Percentiles rank a stretch among this genome's conserved stretches.
These are phyloP conservation scores for Cyrtodaria siliqua DNA, from an alignment of 2,888 invertebrate species.

Conservation along the genomic window DNA sequence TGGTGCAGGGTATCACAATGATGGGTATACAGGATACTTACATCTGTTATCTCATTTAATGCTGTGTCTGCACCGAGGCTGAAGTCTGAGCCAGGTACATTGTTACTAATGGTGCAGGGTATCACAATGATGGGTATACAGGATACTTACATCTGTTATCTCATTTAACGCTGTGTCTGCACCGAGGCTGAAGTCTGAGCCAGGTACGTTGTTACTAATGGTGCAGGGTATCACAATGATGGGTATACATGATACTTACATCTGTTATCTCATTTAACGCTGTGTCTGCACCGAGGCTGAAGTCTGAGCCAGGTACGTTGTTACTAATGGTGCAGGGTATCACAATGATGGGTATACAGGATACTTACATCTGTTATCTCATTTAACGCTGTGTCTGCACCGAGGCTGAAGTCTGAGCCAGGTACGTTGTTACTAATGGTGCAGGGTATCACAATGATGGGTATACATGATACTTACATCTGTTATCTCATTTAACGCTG, in stretches of 20 bases:
- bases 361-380: conserved; percentile 95
- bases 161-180: conserved; percentile 99
- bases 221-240: conserved; percentile 98
- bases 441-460: conserved; percentile 97
- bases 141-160: conserved; percentile 93
- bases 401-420: conserved; percentile 98
- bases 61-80: conserved; percentile 99
- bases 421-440: conserved; percentile 99
- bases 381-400: conserved; percentile 98
- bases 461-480: conserved; percentile 92
- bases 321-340: too few relatives aligned
- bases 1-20: conserved; percentile 98
- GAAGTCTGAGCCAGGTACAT: conserved; percentile 99
- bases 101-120: conserved; percentile 99
- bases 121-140: conserved; percentile 97
- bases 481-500: conserved; percentile 99
- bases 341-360: conserved; percentile 98
- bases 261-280: conserved; percentile 87
- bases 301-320: too few relatives aligned
- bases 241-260: conserved; percentile 96
- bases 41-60: conserved; percentile 98
- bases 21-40: conserved; percentile 94
- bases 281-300: conserved; percentile 91
- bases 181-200: conserved; percentile 98
- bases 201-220: conserved; percentile 99